These are phyloP conservation scores for Cettia cetti DNA, from an alignment of 2,113 vertebrate species.

Conservation along the genomic window DNA sequence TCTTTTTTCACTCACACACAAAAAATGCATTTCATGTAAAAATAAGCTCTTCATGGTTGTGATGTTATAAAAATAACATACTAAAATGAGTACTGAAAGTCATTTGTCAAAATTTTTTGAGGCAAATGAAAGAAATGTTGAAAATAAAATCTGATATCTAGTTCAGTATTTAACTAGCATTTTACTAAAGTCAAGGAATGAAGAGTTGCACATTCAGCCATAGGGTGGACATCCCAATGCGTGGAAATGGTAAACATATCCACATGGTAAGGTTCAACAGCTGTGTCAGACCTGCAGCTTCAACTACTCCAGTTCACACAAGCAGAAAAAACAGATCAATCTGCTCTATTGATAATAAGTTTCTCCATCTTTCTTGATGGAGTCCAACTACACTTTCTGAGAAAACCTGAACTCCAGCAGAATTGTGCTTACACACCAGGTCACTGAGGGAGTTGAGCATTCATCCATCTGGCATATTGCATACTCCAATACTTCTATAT, in stretches of 20 bases:
- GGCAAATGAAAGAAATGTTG: not conserved
- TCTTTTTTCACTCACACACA: not conserved
- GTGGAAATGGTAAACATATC: not conserved
- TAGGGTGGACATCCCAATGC: not conserved
- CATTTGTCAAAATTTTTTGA: not conserved
- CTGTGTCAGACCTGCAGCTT: not conserved
- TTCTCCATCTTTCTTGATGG: not conserved
- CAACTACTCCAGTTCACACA: not conserved
- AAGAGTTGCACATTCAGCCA: not conserved
- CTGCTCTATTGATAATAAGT: not conserved
- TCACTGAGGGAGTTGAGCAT: not conserved
- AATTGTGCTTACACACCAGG: not conserved
- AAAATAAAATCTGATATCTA: not conserved
- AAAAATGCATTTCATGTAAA: not conserved
- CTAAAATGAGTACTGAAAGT: not conserved
- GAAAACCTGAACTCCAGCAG: not conserved
- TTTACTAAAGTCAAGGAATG: not conserved
- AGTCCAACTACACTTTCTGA: not conserved
- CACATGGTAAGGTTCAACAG: not conserved
- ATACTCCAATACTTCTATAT: not conserved
- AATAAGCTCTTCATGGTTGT: not conserved
- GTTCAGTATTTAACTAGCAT: not conserved
- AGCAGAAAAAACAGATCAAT: not conserved
- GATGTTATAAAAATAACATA: not conserved
- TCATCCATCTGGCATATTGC: not conserved